phyloP scores from a whole-genome alignment of 2,113 vertebrate species.

The Thomomys bottae region DNA sequence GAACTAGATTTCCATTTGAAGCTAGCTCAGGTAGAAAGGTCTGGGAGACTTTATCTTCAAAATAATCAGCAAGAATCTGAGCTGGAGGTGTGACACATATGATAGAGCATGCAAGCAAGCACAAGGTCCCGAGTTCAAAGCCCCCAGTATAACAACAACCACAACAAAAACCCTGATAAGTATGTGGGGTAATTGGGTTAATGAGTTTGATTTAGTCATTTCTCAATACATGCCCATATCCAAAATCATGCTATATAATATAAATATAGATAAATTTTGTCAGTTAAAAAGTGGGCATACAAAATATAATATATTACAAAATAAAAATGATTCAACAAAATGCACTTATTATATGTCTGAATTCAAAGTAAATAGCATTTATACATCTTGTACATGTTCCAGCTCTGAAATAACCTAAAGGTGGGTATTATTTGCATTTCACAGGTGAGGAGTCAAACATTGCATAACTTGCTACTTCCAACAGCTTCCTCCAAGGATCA shows the following conservation, averaged over 20 bases:
- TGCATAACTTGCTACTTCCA: neutral
- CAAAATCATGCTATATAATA: neutral
- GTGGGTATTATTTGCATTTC: neutral
- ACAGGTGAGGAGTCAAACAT: conserved; percentile 25
- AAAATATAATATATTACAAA: neutral
- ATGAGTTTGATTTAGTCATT: neutral
- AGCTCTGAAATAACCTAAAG: conserved; percentile 14
- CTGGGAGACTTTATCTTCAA: too few relatives aligned
- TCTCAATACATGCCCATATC: neutral
- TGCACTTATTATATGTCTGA: neutral
- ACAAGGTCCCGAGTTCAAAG: too few relatives aligned
- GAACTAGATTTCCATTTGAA: too few relatives aligned
- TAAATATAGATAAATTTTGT: neutral
- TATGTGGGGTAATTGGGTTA: neutral
- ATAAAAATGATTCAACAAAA: conserved; percentile 2
- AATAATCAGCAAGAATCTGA: too few relatives aligned
- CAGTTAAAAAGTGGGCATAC: neutral
- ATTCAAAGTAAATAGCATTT: conserved; percentile 6
- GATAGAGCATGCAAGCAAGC: too few relatives aligned
- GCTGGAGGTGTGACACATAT: too few relatives aligned
- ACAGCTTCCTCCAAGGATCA: neutral
- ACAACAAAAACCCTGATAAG: neutral
- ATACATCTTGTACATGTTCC: neutral
- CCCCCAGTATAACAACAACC: too few relatives aligned
- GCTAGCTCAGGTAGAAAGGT: too few relatives aligned